Evolutionary conservation across 2,888 invertebrate genomes (phyloP), one percentile per base, ranked within the genome.

Genomic region (Drosophila lutescens): DNA sequence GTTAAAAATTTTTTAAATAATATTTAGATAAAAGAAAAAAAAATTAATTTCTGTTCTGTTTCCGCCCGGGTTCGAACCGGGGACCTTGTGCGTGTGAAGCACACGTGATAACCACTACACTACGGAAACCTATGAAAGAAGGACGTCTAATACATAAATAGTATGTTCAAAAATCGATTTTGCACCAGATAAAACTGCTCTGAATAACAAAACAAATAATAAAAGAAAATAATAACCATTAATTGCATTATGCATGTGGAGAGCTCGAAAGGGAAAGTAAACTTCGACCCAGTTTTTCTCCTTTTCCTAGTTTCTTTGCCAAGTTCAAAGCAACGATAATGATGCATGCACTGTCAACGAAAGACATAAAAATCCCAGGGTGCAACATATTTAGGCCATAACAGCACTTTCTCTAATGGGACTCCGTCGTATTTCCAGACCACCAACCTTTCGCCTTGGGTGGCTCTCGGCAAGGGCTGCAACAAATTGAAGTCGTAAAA

Each of bases 101-200:
- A 89, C 90, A 91, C 90, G 91, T 91, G 91, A 91, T 91, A 91
- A 91, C 91, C 91, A 87, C 91, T 91, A 91, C 90, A 91, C 91
- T 90, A 91, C 91, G 90, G 89, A 91, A 90, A 91, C 91, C 26
- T 17, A 41, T 3, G n/a, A 26, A 5, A 4, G 20, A 5, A 26
- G 5, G 3, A 15, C 2, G 6, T 13, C 32, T 9, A 32, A 32
- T 32, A 54, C 26, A 8, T 30, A 41, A 6, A n/a, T 9, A 38
- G 5, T 0, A 0, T 7, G 7, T 38, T n/a, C 38, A n/a, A n/a
- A 38, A n/a, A 13, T 38, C n/a, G 38, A 13, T n/a, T 1, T 13
- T n/a, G 1, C n/a, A 5, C 1, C 38, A 38, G 12, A 38, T n/a
- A 13, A 38, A n/a, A 38, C 38, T 12, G 38, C 38, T 6, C 6